Base-by-base conservation (phyloP, 1,140 invertebrate genomes). In the Pararge aegeria region DNA sequence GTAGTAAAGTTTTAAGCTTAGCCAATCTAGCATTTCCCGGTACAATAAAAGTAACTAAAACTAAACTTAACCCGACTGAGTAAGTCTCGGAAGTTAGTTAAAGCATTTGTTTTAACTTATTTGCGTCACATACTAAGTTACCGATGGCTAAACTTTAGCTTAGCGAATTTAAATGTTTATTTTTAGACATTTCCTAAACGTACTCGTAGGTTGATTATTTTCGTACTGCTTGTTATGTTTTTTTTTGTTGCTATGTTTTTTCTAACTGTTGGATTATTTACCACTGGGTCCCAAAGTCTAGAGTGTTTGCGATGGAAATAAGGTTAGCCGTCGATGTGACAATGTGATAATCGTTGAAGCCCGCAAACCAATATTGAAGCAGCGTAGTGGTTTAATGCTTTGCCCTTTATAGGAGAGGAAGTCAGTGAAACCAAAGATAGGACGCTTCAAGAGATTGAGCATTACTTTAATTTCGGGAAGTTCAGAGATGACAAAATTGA, bases 361-460 rank as follows among this genome's bases (percentile, higher is more conserved):
- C n/a, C n/a, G n/a, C n/a, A n/a, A n/a, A n/a, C n/a, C n/a, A n/a
- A n/a, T n/a, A n/a, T n/a, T n/a, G n/a, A n/a, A n/a, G n/a, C n/a
- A n/a, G n/a, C n/a, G n/a, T n/a, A n/a, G n/a, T n/a, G n/a, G n/a
- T n/a, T n/a, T n/a, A n/a, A n/a, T n/a, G n/a, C n/a, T n/a, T n/a
- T n/a, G n/a, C n/a, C n/a, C n/a, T n/a, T n/a, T n/a, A n/a, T n/a
- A n/a, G n/a, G n/a, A n/a, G n/a, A n/a, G n/a, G n/a, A n/a, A n/a
- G n/a, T n/a, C n/a, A n/a, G n/a, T 2, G 83, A 86, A 53, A 83
- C 83, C 6, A 86, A 82, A 48, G 74, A 83, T 50, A 79, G 66
- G 48, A 83, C 80, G 2, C 58, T 83, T 30, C 81, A 86, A 34
- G 72, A 84, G 38, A 86, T 84, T 10, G 83, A 83, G 51, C 69